Evolutionary conservation across 2,888 invertebrate genomes (phyloP).

Genomic region (Chaetogeoica ovagalla): DNA sequence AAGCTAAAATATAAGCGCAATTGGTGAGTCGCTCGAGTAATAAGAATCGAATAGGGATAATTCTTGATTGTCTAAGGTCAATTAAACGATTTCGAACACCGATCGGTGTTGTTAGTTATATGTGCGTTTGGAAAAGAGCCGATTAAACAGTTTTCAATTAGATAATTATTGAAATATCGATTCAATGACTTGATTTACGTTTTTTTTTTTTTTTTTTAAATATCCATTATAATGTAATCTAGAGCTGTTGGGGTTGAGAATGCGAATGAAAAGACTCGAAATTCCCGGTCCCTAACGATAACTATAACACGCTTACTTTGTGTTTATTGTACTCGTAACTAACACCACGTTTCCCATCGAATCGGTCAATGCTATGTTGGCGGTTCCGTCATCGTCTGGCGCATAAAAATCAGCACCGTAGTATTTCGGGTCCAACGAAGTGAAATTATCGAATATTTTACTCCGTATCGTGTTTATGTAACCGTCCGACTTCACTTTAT

Average conservation of each 20-base stretch:
- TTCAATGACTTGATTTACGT: no score
- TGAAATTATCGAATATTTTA: slow-evolving; percentile 35
- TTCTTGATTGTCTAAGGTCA: no score
- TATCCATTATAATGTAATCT: not conserved
- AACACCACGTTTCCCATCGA: slow-evolving; percentile 87
- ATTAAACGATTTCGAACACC: no score
- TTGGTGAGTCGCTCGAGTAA: no score
- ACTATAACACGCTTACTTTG: slow-evolving; percentile 60
- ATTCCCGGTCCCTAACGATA: not conserved
- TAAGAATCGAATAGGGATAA: no score
- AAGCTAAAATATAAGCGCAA: slow-evolving; percentile 14
- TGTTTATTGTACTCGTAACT: slow-evolving; percentile 84
- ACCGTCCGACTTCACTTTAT: slow-evolving; percentile 36
- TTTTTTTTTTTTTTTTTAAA: no score
- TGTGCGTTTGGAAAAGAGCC: no score
- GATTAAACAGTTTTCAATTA: no score
- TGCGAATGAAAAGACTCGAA: no score
- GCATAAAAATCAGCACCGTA: slow-evolving; percentile 55
- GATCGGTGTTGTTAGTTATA: no score
- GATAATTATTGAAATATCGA: no score
- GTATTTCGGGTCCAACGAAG: slow-evolving; percentile 29
- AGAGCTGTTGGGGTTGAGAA: not conserved
- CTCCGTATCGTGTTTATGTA: slow-evolving; percentile 30
- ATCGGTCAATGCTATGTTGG: slow-evolving; percentile 78
- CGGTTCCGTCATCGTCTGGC: slow-evolving; percentile 65